phyloP scores from a whole-genome alignment of 1,140 invertebrate genomes.

The Rhopalosiphum padi region DNA sequence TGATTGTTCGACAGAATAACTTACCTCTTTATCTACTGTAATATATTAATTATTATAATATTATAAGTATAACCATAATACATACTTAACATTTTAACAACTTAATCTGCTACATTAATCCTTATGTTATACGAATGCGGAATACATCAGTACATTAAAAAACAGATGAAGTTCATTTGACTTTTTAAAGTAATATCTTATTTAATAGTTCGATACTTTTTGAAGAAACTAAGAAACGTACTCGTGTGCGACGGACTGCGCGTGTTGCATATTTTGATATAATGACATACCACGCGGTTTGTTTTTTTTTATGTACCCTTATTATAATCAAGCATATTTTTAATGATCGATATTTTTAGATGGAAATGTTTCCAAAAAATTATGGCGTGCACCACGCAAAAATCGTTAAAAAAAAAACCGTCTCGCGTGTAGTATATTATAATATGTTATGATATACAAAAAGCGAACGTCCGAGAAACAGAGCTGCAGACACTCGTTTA shows the following conservation, averaged over 20 bases:
- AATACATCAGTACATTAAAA: neutral
- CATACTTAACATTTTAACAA: too few relatives aligned
- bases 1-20: neutral
- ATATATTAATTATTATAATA: too few relatives aligned
- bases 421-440: too few relatives aligned
- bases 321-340: too few relatives aligned
- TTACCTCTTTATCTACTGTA: neutral
- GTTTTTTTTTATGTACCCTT: too few relatives aligned
- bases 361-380: neutral
- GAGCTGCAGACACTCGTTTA: neutral
- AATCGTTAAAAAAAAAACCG: neutral
- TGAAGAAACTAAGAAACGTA: neutral
- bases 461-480: neutral
- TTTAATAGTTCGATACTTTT: neutral
- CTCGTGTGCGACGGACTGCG: too few relatives aligned
- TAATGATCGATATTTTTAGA: neutral
- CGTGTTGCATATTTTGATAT: too few relatives aligned
- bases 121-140: neutral
- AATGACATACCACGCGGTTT: too few relatives aligned
- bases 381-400: neutral
- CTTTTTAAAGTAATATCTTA: neutral
- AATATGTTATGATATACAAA: neutral
- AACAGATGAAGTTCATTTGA: neutral
- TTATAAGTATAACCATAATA: too few relatives aligned
- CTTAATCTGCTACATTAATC: neutral